These are phyloP conservation scores for Sebastolobus alascanus DNA, from an alignment of 2,797 vertebrate species.

Conservation along the genomic window DNA sequence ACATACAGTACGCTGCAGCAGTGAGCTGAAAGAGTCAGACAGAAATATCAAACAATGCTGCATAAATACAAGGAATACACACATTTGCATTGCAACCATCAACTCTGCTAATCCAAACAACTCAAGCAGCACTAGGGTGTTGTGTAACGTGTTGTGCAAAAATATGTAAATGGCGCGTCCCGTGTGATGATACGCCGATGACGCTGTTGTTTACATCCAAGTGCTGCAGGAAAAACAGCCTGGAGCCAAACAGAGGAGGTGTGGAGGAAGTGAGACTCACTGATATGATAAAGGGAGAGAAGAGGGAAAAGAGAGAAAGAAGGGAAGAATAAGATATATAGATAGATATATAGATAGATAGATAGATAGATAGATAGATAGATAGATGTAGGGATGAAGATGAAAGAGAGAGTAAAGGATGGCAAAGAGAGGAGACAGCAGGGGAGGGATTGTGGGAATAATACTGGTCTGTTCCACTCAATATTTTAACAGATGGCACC, in stretches of 20 bases:
- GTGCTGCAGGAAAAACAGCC: conserved; percentile 31
- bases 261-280: neutral
- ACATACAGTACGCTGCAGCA: neutral
- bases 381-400: neutral
- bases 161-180: conserved; percentile 3
- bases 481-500: conserved; percentile 73
- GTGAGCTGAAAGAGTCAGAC: neutral
- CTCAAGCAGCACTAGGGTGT: neutral
- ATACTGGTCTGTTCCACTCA: conserved; percentile 68
- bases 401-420: conserved; percentile 8
- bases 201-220: conserved; percentile 29
- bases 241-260: neutral
- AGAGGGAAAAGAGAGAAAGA: neutral
- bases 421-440: conserved; percentile 61
- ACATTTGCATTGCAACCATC: conserved; percentile 10
- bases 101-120: neutral
- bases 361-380: neutral
- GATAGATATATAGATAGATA: neutral
- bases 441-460: conserved; percentile 72
- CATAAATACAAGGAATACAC: neutral
- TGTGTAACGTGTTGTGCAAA: conserved; percentile 25
- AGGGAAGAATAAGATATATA: neutral
- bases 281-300: neutral
- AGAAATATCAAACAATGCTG: conserved; percentile 3
- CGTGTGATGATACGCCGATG: conserved; percentile 22